Evolutionary conservation across 2,888 invertebrate species (phyloP).

Genomic region (Syrphus vitripennis): DNA sequence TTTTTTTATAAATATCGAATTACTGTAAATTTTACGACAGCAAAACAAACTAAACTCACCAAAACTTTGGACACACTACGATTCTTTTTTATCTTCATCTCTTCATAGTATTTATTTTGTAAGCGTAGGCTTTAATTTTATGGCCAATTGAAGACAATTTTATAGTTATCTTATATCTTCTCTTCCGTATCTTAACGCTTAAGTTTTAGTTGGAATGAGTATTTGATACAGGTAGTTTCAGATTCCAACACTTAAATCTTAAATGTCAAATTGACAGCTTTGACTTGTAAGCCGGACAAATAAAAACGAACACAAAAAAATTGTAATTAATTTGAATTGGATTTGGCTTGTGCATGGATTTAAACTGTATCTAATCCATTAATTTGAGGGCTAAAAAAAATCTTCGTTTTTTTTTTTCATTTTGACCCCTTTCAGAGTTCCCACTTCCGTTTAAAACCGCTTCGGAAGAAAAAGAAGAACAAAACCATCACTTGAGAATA

Average conservation of each 20-base stretch:
- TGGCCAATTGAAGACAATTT: conserved; percentile 15
- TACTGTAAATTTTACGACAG: conserved; percentile 1
- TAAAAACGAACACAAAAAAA: background rate
- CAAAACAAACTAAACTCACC: background rate
- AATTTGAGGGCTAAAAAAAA: background rate
- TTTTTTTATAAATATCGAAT: conserved; percentile 1
- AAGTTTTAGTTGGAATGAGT: background rate
- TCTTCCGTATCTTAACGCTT: background rate
- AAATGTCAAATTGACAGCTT: background rate
- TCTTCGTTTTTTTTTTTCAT: background rate
- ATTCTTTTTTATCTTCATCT: background rate
- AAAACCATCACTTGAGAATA: background rate
- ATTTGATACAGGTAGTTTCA: background rate
- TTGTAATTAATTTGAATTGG: background rate
- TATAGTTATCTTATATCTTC: background rate
- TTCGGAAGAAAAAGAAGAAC: background rate
- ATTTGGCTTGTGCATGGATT: background rate
- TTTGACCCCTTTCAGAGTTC: background rate
- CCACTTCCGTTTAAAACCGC: conserved; percentile 8
- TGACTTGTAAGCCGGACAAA: background rate
- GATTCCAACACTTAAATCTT: background rate
- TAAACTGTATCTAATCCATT: background rate
- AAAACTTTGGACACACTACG: background rate
- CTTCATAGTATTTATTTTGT: background rate
- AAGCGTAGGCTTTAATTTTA: conserved; percentile 18